phyloP scores from a whole-genome alignment of 2,113 vertebrate genomes.

The Cricetomys ansorgei region DNA sequence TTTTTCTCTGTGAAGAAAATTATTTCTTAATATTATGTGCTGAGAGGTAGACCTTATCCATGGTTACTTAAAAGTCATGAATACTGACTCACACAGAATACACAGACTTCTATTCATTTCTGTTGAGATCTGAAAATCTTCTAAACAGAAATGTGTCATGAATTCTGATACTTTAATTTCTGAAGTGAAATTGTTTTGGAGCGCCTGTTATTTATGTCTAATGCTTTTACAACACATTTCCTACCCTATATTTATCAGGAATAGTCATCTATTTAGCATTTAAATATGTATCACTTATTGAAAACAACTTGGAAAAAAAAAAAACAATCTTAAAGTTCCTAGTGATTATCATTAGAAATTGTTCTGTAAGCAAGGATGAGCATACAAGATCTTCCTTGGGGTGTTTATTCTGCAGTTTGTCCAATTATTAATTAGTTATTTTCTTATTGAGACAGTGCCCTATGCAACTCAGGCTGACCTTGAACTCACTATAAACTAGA shows the following conservation, averaged over 20 bases:
- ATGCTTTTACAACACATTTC: no score
- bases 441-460: no score
- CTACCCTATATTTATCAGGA: not conserved
- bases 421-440: no score
- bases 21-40: not conserved
- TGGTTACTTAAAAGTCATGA: not conserved
- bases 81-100: no score
- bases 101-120: no score
- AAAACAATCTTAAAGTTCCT: not conserved
- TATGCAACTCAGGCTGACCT: no score
- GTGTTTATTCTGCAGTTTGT: no score
- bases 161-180: not conserved
- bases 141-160: no score
- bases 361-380: not conserved
- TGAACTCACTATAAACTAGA: no score
- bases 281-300: not conserved
- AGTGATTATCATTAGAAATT: no score
- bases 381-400: not conserved
- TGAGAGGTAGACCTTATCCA: not conserved
- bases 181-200: not conserved
- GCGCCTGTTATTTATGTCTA: not conserved
- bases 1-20: not conserved
- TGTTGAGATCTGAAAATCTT: not conserved
- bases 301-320: not conserved
- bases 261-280: not conserved